These are phyloP conservation scores for Plodia interpunctella DNA, from an alignment of 1,140 invertebrate species.

Conservation along the genomic window DNA sequence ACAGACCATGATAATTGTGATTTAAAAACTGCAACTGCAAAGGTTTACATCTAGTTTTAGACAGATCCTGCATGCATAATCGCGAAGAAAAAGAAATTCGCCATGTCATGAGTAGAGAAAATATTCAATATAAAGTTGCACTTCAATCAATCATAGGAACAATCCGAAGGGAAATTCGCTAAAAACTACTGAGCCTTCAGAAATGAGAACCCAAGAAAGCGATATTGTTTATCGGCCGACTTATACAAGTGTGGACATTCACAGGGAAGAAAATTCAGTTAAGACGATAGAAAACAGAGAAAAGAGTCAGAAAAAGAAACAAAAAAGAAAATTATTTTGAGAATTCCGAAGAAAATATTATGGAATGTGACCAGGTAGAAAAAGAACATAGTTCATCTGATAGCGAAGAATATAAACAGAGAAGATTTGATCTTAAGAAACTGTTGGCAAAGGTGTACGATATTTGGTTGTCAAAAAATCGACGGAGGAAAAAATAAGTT, in stretches of 20 bases:
- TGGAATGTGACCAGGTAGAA: neutral
- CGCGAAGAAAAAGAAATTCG: slow-evolving; percentile 7
- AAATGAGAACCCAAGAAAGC: neutral
- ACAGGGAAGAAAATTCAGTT: neutral
- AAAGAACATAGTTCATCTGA: neutral
- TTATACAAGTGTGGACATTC: neutral
- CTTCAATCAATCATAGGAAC: slow-evolving; percentile 2
- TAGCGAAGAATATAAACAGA: neutral
- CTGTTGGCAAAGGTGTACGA: neutral
- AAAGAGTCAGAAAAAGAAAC: neutral
- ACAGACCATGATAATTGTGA: slow-evolving; percentile 18
- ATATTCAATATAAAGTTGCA: neutral
- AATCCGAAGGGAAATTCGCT: neutral
- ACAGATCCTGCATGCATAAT: slow-evolving; percentile 11
- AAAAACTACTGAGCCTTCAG: neutral
- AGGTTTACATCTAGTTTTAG: slow-evolving; percentile 6
- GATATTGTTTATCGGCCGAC: neutral
- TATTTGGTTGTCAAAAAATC: neutral
- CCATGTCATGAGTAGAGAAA: neutral
- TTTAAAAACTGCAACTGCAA: slow-evolving; percentile 9
- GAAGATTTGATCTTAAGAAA: neutral
- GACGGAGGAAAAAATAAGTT: neutral
- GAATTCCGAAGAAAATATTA: neutral
- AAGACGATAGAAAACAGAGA: neutral
- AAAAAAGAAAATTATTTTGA: neutral